Conservation (phyloP, 2,113 vertebrate species). For the Oostethus manadensis region DNA sequence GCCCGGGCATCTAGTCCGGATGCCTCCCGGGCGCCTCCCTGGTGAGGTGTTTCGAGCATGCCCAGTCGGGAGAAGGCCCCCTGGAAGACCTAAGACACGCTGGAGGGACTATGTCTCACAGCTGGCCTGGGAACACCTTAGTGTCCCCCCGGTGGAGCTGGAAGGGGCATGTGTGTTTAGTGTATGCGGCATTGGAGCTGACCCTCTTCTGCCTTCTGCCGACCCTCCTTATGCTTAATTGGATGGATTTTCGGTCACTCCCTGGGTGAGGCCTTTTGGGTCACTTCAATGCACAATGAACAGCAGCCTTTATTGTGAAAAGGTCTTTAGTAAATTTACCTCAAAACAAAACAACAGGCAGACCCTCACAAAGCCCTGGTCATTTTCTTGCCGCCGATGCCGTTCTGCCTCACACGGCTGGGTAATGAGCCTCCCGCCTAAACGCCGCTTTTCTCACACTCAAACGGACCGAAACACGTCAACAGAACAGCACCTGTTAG, state of each 20-base stretch:
- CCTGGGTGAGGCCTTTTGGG: neutral
- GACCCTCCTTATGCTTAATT: neutral
- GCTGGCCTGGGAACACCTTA: no score
- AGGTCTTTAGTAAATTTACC: constrained; percentile 12
- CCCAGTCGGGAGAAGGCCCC: no score
- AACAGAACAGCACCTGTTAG: constrained; percentile 34
- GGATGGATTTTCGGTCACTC: neutral
- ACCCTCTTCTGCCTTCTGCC: neutral
- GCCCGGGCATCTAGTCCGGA: no score
- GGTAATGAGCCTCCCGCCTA: constrained; percentile 52
- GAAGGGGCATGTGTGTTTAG: no score
- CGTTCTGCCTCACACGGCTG: constrained; percentile 20
- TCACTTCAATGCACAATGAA: neutral
- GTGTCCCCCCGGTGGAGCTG: no score
- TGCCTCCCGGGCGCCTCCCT: no score
- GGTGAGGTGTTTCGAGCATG: no score
- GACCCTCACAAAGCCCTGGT: constrained; percentile 1
- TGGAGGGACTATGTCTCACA: no score
- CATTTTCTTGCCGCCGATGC: constrained; percentile 35
- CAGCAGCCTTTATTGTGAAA: neutral
- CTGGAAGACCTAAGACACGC: no score
- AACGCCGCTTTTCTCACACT: constrained; percentile 41
- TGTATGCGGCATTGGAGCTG: no score
- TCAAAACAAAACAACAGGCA: constrained; percentile 6
- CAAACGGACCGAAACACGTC: constrained; percentile 26